phyloP scores from a whole-genome alignment of 2,888 invertebrate genomes.

The Callyntrura guangdongensis region DNA sequence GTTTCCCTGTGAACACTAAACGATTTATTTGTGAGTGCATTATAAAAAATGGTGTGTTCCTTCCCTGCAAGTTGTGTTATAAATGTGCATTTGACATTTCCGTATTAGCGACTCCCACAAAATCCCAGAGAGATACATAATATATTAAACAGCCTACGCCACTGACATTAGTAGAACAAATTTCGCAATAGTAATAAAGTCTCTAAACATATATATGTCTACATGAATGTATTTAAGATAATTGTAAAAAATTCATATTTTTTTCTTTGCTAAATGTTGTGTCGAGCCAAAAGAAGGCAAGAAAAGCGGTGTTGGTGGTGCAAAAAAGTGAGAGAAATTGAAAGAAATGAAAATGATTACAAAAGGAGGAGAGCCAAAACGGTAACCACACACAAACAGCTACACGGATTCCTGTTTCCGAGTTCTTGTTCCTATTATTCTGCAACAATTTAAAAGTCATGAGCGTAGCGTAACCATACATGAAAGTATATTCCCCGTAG shows the following conservation, averaged over 20 bases:
- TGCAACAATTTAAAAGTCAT: constrained; percentile 98
- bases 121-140: no score
- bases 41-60: neutral
- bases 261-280: neutral
- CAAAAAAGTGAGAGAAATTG: neutral
- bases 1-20: neutral
- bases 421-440: constrained; percentile 86
- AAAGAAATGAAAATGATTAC: constrained; percentile 63
- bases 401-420: constrained; percentile 93
- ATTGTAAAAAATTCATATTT: neutral
- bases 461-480: constrained; percentile 93
- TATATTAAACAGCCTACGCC: no score
- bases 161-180: no score
- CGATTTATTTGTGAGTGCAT: neutral
- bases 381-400: constrained; percentile 89
- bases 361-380: constrained; percentile 84
- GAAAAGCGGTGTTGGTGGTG: neutral
- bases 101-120: no score
- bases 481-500: neutral
- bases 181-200: no score
- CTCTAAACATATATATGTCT: neutral
- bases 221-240: constrained; percentile 2
- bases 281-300: constrained; percentile 5
- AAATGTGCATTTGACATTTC: no score
- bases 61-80: neutral